Base-by-base conservation (phyloP, 2,888 invertebrate genomes). In the Dinocampus coccinellae region DNA sequence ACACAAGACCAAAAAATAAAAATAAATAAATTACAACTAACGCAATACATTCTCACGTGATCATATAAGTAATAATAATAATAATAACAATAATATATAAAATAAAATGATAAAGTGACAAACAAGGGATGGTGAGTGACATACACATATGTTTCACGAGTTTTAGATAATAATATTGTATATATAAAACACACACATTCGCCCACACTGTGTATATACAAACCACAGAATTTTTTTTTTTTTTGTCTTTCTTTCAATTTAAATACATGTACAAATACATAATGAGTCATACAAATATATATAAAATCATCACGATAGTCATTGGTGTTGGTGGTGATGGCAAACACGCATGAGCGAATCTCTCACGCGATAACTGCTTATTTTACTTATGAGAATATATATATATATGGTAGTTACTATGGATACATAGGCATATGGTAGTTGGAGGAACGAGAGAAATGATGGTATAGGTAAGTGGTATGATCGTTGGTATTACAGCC, bases 341-440 rank as follows among this genome's bases (percentile, higher is more conserved):
- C 16, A 47, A 47, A 47, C 47, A 47, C 47, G 47, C 47, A 47
- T 16, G 47, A 47, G 47, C 47, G 9, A 16, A 47, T 47, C 47
- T 47, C 47, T 47, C 47, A 47, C 47, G 47, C 47, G 47, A 47
- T 47, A 47, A 47, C 47, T 47, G 47, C 47, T 13, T 26, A 57
- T 57, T 57, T 57, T 57, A 57, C 57, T 26, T 26, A 57, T 57
- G 13, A n/a, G 29, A 13, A n/a, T n/a, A n/a, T n/a, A n/a, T n/a
- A n/a, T 9, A 57, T 57, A 57, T 57, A 57, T 57, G 47, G 47
- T 16, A 47, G 47, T 47, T 47, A 47, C 47, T 47, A 47, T 16
- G n/a, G 3, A 16, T 26, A 24, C 4, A 26, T 55, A 26, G n/a
- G n/a, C 22, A 55, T 3, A 55, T 55, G 55, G 26, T 22, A 55